These are phyloP conservation scores for Apocheima hispidaria DNA, from an alignment of 2,888 invertebrate genomes.

Conservation along the genomic window DNA sequence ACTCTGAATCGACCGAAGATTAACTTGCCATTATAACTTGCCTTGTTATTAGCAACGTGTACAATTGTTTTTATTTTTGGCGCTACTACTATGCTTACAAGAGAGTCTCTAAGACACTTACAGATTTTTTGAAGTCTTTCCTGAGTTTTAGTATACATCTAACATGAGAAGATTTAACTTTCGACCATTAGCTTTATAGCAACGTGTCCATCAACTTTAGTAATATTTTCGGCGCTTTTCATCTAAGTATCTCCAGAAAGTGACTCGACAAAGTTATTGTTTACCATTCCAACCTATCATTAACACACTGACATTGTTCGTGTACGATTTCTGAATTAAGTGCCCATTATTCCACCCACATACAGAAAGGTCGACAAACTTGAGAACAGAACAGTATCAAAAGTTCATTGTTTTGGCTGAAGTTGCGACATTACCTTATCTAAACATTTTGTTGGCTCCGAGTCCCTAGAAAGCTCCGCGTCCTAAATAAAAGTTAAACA, in stretches of 20 bases:
- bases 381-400: slow-evolving; percentile 74
- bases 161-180: not conserved
- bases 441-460: slow-evolving; percentile 64
- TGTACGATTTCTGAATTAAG: slow-evolving; percentile 40
- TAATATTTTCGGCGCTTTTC: slow-evolving; percentile 20
- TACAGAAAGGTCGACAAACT: slow-evolving; percentile 66
- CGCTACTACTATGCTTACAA: too few species aligned
- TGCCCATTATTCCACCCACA: slow-evolving; percentile 59
- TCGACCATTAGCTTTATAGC: not conserved
- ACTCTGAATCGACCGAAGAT: not conserved
- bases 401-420: slow-evolving; percentile 75
- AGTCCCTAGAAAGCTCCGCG: slow-evolving; percentile 60
- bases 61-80: too few species aligned
- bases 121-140: too few species aligned
- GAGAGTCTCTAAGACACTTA: too few species aligned
- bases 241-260: slow-evolving; percentile 15
- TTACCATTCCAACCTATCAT: slow-evolving; percentile 31
- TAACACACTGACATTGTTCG: slow-evolving; percentile 55
- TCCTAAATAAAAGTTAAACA: slow-evolving; percentile 62
- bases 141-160: too few species aligned
- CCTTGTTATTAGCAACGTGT: not conserved
- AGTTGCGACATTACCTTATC: slow-evolving; percentile 77
- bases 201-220: not conserved
- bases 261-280: slow-evolving; percentile 33
- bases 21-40: too few species aligned